Base-by-base conservation (phyloP, 2,797 vertebrate genomes). In the Ispidina picta region DNA sequence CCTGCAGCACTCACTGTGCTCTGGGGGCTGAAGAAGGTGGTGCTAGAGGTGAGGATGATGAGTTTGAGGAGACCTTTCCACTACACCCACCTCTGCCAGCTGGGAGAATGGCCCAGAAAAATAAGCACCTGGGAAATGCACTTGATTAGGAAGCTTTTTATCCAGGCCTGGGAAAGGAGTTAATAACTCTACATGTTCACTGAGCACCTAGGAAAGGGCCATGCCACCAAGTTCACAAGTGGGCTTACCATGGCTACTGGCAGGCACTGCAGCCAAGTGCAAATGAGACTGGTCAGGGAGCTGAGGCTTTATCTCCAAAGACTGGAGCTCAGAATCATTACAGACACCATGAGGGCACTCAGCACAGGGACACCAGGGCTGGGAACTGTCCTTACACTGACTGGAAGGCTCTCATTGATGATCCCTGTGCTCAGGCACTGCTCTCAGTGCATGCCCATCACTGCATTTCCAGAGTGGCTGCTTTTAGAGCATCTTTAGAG, bases 1-100 rank as follows among this genome's bases (percentile, higher is more conserved):
- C 3, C 51, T 41, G 46, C 43, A 76, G 81, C 56, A 5, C 49
- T 41, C 4, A 2, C 55, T 0, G 5, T 25, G 17, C 15, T 12
- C 15, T 0, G 0, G 29, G 8, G 19, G 19, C 29, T 46, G 66
- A 46, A 46, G 74, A 23, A 74, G 49, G 23, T 0, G 0, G 41
- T 52, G 44, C 37, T 52, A 5, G 6, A 49, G 41, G 55, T 39
- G 76, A 77, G 22, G 33, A 9, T 5, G 29, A 39, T 13, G 14
- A 17, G 29, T 37, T 33, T 49, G 37, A 77, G 60, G 23, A 74
- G 28, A 65, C 12, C 43, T 26, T 64, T 39, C 73, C 52, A 4
- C 14, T 21, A n/a, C 7, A 43, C 4, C 19, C 15, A 10, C 10
- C 39, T 63, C 28, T 60, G 74, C 44, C 19, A 20, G 2, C 23